Percentiles rank a stretch among this genome's conserved stretches.
phyloP scores from a whole-genome alignment of 2,888 invertebrate species.

The Onthophagus sagittarius region DNA sequence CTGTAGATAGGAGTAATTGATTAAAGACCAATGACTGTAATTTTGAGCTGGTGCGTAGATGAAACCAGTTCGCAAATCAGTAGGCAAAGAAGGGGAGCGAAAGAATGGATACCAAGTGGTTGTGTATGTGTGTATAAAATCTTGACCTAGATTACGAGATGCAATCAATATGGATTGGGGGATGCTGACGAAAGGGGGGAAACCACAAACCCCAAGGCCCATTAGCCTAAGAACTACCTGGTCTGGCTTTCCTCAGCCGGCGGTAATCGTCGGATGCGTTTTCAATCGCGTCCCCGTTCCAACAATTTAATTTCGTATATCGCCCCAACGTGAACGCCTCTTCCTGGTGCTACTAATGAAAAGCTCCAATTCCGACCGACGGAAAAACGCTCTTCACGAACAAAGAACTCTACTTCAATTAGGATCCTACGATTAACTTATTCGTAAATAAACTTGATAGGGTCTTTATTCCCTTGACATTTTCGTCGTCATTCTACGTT shows the following conservation, averaged over 20 bases:
- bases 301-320: constrained; percentile 27
- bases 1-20: background rate
- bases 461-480: background rate
- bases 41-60: constrained; percentile 1
- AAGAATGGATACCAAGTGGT: constrained; percentile 22
- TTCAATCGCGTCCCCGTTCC: constrained; percentile 29
- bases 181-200: constrained; percentile 36
- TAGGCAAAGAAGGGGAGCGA: constrained; percentile 6
- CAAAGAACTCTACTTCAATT: constrained; percentile 13
- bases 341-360: constrained; percentile 28
- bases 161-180: constrained; percentile 41
- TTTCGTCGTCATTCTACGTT: background rate
- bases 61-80: background rate
- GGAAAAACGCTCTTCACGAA: constrained; percentile 1
- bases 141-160: constrained; percentile 44
- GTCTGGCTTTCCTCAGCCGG: constrained; percentile 29
- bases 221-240: constrained; percentile 31
- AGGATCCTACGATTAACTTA: background rate
- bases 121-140: constrained; percentile 34
- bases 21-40: background rate
- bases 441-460: constrained; percentile 13
- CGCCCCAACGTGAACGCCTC: constrained; percentile 26
- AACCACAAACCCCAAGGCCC: constrained; percentile 29
- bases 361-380: constrained; percentile 15
- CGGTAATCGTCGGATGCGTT: constrained; percentile 32